Percentiles rank a stretch among this genome's conserved stretches.
phyloP scores from a whole-genome alignment of 1,140 invertebrate genomes.

The Hyphantria cunea region DNA sequence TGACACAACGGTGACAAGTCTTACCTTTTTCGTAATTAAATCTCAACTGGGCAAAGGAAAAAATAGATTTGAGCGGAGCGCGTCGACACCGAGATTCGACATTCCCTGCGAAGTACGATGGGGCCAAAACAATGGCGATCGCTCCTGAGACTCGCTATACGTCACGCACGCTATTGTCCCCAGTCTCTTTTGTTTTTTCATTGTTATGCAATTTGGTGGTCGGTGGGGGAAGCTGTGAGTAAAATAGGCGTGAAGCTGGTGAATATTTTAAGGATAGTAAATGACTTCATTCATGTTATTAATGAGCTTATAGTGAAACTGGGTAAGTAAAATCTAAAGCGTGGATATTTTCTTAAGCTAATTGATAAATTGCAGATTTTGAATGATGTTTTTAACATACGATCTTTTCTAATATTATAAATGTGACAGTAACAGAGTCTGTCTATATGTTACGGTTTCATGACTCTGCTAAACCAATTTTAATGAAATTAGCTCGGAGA shows the following conservation, averaged over 20 bases:
- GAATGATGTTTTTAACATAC: not conserved
- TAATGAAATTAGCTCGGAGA: no score
- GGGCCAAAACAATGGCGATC: slow-evolving; percentile 52
- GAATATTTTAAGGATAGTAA: slow-evolving; percentile 23
- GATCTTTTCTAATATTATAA: slow-evolving; percentile 1
- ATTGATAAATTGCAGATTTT: no score
- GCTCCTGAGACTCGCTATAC: slow-evolving; percentile 44
- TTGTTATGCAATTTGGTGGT: slow-evolving; percentile 48
- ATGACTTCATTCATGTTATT: slow-evolving; percentile 23
- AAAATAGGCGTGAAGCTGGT: slow-evolving; percentile 48
- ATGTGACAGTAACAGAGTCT: no score
- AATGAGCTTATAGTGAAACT: slow-evolving; percentile 11
- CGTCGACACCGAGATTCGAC: slow-evolving; percentile 45
- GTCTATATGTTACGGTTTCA: no score
- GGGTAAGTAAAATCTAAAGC: not conserved
- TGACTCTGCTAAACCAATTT: slow-evolving; percentile 2
- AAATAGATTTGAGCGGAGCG: slow-evolving; percentile 36
- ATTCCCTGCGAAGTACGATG: slow-evolving; percentile 46
- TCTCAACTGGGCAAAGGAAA: slow-evolving; percentile 8
- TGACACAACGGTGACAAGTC: not conserved
- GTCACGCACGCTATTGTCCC: slow-evolving; percentile 55
- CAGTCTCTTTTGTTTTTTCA: slow-evolving; percentile 52
- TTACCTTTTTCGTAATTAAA: not conserved
- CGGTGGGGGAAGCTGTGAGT: slow-evolving; percentile 29
- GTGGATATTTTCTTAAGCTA: no score